Percentiles rank a stretch among this genome's conserved stretches.
Conservation (phyloP, 2,888 invertebrate genomes). For the Trypoxylon attenuatum region DNA sequence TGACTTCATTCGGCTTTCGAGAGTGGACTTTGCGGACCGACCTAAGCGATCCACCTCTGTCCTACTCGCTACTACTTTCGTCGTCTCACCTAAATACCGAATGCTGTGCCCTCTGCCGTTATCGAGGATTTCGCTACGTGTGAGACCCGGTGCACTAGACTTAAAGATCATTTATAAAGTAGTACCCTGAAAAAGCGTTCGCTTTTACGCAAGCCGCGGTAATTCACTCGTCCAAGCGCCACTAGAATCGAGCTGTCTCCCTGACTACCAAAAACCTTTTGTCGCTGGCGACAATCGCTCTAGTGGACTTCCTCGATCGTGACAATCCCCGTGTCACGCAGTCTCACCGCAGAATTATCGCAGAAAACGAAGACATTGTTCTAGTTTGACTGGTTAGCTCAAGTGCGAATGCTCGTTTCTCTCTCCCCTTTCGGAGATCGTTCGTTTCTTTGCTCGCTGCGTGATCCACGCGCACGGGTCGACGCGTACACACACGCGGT, state of each 20-base stretch:
- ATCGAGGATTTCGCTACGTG: conserved; percentile 11
- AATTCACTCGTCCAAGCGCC: conserved; percentile 13
- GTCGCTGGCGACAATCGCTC: not conserved
- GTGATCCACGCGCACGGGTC: no score
- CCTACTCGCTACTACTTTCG: not conserved
- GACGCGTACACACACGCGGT: not conserved
- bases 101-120: no score
- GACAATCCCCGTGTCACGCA: not conserved
- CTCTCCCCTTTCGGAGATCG: no score
- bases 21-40: not conserved
- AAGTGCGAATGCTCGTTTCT: not conserved
- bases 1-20: not conserved
- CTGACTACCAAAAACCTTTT: not conserved
- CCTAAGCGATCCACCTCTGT: not conserved
- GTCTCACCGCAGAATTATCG: not conserved
- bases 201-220: conserved; percentile 6
- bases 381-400: conserved; percentile 5
- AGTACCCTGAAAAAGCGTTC: conserved; percentile 14
- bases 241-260: conserved; percentile 22
- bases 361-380: conserved; percentile 6
- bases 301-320: not conserved
- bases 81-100: no score
- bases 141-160: conserved; percentile 1
- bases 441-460: not conserved
- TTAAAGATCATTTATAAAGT: conserved; percentile 21